Evolutionary conservation across 2,888 invertebrate genomes (phyloP), one percentile per base, ranked within the genome.

Genomic region (Rutpela maculata): DNA sequence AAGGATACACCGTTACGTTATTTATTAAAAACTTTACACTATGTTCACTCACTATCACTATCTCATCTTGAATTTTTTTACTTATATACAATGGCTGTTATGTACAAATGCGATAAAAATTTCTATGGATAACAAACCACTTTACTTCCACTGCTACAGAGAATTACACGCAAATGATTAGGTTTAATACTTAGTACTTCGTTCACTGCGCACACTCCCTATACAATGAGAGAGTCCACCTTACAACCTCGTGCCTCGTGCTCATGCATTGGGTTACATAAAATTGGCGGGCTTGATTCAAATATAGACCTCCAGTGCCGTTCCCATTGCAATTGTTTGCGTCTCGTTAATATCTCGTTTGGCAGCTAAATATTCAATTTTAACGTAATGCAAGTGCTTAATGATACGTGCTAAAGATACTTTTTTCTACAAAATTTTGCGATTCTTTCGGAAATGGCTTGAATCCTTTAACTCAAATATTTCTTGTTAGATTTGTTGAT

Each of bases 1-100:
- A 26, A 38, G 72, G 26, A 26, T 69, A 57, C 31, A 31, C 19
- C 26, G 66, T 31, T 35, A 19, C 10, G 57, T 22, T 5, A 35
- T 38, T 11, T 50, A 57, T n/a, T 12, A 15, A 68, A 38, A 19
- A 19, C 38, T 66, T 63, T 18, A 6, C 69, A 69, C 75, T 70
- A 17, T 35, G 18, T 12, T 26, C 74, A 66, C 66, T 56, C 71
- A 74, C 70, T 77, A 35, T 50, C 69, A 70, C 74, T 77, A 56
- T 56, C 50, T 50, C 55, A 75, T 56, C 60, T 60, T 22, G n/a
- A 59, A 60, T 35, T 65, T 57, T 75, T 72, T 55, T 17, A 38
- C 50, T 62, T 63, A 72, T 55, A 63, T 62, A 59, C 55, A 31
- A 31, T 50, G 63, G 0, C 38, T 55, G 43, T 63, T 69, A 55